Percentiles rank a stretch among this genome's conserved stretches.
Conservation (phyloP, 2,797 vertebrate genomes). For the Silurus aristotelis region DNA sequence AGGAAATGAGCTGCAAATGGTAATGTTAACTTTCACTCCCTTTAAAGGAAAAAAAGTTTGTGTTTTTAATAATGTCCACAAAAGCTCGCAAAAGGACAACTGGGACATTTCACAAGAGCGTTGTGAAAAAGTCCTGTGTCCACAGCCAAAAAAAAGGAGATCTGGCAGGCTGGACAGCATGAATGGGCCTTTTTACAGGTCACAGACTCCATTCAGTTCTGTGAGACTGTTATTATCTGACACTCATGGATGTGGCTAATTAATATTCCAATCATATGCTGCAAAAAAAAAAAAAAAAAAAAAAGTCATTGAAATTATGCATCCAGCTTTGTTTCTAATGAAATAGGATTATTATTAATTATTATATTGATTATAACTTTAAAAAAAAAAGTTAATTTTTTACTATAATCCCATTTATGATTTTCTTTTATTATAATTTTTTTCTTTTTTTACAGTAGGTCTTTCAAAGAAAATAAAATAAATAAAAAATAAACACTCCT, state of each 20-base stretch:
- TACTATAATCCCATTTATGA: not conserved
- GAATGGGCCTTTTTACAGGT: conserved; percentile 98
- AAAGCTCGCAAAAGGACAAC: conserved; percentile 80
- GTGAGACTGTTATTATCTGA: conserved; percentile 93
- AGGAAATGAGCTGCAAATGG: conserved; percentile 72
- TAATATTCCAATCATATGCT: conserved; percentile 98
- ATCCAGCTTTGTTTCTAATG: conserved; percentile 64
- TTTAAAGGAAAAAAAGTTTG: conserved; percentile 63
- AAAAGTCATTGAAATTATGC: conserved; percentile 88
- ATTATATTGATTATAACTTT: not conserved
- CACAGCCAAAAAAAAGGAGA: conserved; percentile 87
- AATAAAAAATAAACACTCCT: not conserved
- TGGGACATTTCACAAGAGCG: conserved; percentile 82
- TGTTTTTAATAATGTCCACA: conserved; percentile 73
- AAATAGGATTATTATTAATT: conserved; percentile 6
- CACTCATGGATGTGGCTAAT: conserved; percentile 95
- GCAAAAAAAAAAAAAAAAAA: conserved; percentile 49
- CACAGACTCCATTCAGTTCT: conserved; percentile 90
- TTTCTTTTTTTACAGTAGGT: not conserved
- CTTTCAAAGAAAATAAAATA: not conserved
- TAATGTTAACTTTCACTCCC: conserved; percentile 65
- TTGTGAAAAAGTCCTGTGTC: conserved; percentile 91
- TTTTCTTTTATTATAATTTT: not conserved
- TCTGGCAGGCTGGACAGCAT: conserved; percentile 86
- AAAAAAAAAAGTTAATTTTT: not conserved